These are phyloP conservation scores for Lordiphosa mommai DNA, from an alignment of 1,140 invertebrate species.

Conservation along the genomic window DNA sequence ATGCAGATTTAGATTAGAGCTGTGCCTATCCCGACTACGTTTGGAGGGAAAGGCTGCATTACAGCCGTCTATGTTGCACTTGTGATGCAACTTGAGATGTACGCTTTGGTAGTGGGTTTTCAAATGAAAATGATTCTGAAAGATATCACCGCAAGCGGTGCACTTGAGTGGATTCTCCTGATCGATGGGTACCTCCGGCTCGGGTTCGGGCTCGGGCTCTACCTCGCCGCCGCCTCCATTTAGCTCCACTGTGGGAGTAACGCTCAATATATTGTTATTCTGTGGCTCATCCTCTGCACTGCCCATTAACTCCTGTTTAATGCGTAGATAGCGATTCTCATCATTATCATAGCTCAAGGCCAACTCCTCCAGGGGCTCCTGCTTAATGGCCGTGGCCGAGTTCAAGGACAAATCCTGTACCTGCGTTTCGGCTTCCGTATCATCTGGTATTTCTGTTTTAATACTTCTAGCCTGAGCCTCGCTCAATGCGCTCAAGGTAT, in stretches of 20 bases:
- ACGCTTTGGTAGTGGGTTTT: constrained; percentile 98
- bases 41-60: constrained; percentile 97
- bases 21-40: constrained; percentile 94
- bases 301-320: constrained; percentile 63
- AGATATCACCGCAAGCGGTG: constrained; percentile 94
- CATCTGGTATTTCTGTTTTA: constrained; percentile 40
- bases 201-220: constrained; percentile 53
- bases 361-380: constrained; percentile 64
- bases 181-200: constrained; percentile 91
- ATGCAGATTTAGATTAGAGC: constrained; percentile 94
- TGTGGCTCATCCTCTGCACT: constrained; percentile 29
- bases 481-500: constrained; percentile 20
- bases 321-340: constrained; percentile 62
- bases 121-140: constrained; percentile 96
- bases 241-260: constrained; percentile 9
- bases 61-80: constrained; percentile 97
- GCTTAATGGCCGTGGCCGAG: constrained; percentile 45
- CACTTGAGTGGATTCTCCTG: constrained; percentile 88
- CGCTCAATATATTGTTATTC: constrained; percentile 27
- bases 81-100: constrained; percentile 97
- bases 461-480: constrained; percentile 19
- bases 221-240: constrained; percentile 4
- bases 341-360: constrained; percentile 40
- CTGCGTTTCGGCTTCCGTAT: neutral
- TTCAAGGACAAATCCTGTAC: constrained; percentile 38